phyloP scores from a whole-genome alignment of 2,113 vertebrate genomes.

The Cygnus atratus region DNA sequence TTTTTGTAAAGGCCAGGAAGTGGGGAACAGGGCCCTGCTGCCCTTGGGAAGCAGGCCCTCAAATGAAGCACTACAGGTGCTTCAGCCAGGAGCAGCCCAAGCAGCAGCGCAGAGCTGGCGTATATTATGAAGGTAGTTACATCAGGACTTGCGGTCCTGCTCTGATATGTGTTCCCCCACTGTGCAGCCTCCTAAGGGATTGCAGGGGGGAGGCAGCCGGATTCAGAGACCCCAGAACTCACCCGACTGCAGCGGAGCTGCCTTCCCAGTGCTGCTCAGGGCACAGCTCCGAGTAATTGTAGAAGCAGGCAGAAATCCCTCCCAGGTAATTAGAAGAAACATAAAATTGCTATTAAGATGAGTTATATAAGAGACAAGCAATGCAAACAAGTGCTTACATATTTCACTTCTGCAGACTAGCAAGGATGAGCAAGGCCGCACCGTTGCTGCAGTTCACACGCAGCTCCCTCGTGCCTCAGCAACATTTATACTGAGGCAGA shows the following conservation, averaged over 20 bases:
- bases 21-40: no score
- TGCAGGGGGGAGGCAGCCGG: neutral
- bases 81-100: neutral
- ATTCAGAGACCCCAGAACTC: neutral
- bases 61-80: neutral
- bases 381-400: neutral
- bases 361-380: neutral
- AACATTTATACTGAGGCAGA: neutral
- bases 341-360: neutral
- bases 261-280: neutral
- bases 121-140: rapidly evolving
- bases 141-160: neutral
- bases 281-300: neutral
- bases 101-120: rapidly evolving
- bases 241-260: neutral
- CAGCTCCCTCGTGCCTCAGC: neutral
- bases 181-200: rapidly evolving
- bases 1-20: neutral
- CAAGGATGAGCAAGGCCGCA: neutral
- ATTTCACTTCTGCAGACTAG: neutral
- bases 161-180: neutral
- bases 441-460: neutral
- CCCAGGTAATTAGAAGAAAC: constrained; percentile 10
- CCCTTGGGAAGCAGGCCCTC: neutral
- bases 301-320: neutral